Base-by-base conservation (phyloP, 1,140 invertebrate species). In the Brachystomella parvula region DNA sequence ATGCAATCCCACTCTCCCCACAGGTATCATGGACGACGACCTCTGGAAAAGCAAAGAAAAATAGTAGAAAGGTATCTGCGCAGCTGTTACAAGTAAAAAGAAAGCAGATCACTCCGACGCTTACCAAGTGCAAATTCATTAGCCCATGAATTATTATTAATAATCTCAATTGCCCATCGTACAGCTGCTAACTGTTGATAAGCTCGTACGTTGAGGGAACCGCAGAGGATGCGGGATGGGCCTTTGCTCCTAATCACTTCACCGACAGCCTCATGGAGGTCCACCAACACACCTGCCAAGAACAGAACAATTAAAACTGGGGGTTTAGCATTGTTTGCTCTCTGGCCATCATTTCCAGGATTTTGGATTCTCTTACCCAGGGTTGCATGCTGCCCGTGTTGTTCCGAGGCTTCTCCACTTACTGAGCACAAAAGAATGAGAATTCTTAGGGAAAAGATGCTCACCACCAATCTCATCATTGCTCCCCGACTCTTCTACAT, bases 11-110 rank as follows among this genome's bases (percentile, higher is more conserved):
- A 47, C 69, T 65, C 61, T 73, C 72, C 6, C 72, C 72, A 29
- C 72, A 73, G 28, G 72, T 73, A 58, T 73, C 72, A 61, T 69
- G 69, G 21, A 73, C 72, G 2, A 70, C 59, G 28, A 73, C 33
- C 63, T 73, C 72, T 73, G 58, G 47, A 30, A 64, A 59, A 17
- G 33, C 32, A 49, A 30, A 59, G 21, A 26, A 62, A 53, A 32
- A 60, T 56, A 56, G 19, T 67, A 26, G 28, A 47, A 29, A 30
- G 29, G 28, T 31, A 28, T 26, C 19, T 1, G n/a, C 29, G 9
- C 28, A 1, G 26, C 63, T n/a, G 6, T 64, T 64, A 15, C 24
- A 44, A 47, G 39, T 39, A 35, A 39, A 53, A 24, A 24, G 17
- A 44, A 62, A 39, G 15, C 61, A 62, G 19, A 44, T 28, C 12